Base-by-base conservation (phyloP, 2,797 vertebrate species). In the Gymnothorax javanicus region DNA sequence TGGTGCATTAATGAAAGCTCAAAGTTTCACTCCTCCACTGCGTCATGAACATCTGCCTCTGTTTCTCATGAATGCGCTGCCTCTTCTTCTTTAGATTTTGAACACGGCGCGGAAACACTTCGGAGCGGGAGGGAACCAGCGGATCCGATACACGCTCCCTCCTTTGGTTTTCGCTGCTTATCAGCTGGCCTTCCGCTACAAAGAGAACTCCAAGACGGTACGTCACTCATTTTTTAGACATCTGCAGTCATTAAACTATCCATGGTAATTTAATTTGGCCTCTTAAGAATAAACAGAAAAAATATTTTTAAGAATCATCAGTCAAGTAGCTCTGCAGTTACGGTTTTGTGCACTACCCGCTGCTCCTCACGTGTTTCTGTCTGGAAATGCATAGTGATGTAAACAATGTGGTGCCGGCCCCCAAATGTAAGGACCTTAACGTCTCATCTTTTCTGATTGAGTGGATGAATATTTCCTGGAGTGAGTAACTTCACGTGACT, bases 101-200 rank as follows among this genome's bases (percentile, higher is more conserved):
- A 99, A 98, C 93, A 99, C 98, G 0, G 98, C 99, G 71, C 96
- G 99, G 91, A 99, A 99, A 92, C 98, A 99, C 92, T 99, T 99
- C 90, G 99, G 99, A 17, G 98, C 98, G 0, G 99, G 98, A 25
- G 99, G 99, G 86, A 99, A 99, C 94, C 98, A 99, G 4, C 96
- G 98, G 86, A 99, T 99, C 87, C 98, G 97, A 23, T 99, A 97
- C 93, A 99, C 98, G 0, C 94, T 99, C 64, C 98, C 99, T 0
- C 98, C 99, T 0, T 89, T 99, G 93, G 97, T 99, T 27, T 99
- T 99, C 27, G 97, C 98, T 27, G 98, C 98, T 0, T 99, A 99
- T 93, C 97, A 99, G 93, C 95, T 99, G 59, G 98, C 99, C 67
- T 99, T 99, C 90, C 96, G 97, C 93, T 99, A 99, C 94, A 99